These are phyloP conservation scores for Hyperopisus bebe DNA, from an alignment of 2,113 vertebrate species.

Conservation along the genomic window DNA sequence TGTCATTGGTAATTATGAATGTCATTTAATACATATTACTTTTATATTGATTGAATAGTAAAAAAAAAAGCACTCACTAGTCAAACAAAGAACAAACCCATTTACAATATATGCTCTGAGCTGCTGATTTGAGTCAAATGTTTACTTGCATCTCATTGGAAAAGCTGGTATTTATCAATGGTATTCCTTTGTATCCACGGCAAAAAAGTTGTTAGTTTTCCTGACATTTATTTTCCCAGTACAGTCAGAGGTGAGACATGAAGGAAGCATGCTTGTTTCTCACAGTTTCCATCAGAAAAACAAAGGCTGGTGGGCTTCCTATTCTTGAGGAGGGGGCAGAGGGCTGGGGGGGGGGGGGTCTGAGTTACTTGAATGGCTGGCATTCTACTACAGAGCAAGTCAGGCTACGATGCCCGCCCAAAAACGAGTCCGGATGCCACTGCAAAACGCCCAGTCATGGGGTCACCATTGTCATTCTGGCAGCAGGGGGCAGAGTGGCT, in stretches of 20 bases:
- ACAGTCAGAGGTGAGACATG: background rate
- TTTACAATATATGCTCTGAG: background rate
- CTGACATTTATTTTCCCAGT: background rate
- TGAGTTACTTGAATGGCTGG: background rate
- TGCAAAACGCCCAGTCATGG: background rate
- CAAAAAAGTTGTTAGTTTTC: background rate
- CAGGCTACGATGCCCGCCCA: background rate
- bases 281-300: constrained; percentile 41
- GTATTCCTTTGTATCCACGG: background rate
- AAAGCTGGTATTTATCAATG: no score
- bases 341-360: constrained; percentile 16
- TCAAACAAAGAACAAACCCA: background rate
- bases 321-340: constrained; percentile 8
- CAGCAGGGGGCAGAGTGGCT: background rate
- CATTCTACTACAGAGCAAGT: background rate
- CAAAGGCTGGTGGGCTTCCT: constrained; percentile 22
- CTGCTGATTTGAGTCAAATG: background rate
- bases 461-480: background rate
- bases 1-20: background rate
- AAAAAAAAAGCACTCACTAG: background rate
- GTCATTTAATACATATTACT: background rate
- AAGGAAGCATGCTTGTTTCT: constrained; percentile 30
- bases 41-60: background rate
- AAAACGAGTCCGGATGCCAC: background rate
- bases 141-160: background rate